phyloP scores from a whole-genome alignment of 2,797 vertebrate genomes.

The Lacerta agilis region DNA sequence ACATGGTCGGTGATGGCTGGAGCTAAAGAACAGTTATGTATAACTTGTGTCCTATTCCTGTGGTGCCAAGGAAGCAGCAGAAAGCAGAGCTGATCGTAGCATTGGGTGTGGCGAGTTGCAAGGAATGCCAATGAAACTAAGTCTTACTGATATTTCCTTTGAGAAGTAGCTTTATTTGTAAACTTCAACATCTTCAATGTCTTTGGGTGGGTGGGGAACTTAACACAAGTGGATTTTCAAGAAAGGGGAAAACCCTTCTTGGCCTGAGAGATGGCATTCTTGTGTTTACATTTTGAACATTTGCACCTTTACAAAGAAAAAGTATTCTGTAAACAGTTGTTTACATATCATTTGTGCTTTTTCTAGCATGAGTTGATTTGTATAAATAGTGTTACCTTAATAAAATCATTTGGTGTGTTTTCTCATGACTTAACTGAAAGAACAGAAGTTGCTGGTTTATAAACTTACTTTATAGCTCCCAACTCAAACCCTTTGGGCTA shows the following conservation, averaged over 20 bases:
- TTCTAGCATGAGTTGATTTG: slow-evolving; percentile 87
- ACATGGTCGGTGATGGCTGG: background rate
- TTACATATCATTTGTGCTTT: slow-evolving; percentile 85
- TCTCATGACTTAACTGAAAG: slow-evolving; percentile 9
- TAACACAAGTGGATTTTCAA: slow-evolving; percentile 53
- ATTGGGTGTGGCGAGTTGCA: slow-evolving; percentile 57
- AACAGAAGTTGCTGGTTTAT: background rate
- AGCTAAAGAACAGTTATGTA: background rate
- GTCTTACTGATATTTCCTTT: slow-evolving; percentile 48
- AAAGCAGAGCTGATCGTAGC: slow-evolving; percentile 3
- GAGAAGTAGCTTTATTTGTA: slow-evolving; percentile 55
- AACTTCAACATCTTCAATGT: slow-evolving; percentile 66
- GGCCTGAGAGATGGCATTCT: slow-evolving; percentile 69
- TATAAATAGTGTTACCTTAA: slow-evolving; percentile 82
- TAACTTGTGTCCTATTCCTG: background rate
- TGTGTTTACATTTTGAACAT: slow-evolving; percentile 83
- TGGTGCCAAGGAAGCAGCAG: slow-evolving; percentile 23
- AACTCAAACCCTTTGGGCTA: background rate
- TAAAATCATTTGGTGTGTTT: slow-evolving; percentile 69
- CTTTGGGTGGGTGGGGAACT: slow-evolving; percentile 54
- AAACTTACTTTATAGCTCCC: background rate
- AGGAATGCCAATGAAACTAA: slow-evolving; percentile 58
- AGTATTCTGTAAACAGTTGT: slow-evolving; percentile 84
- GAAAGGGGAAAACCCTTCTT: slow-evolving; percentile 52
- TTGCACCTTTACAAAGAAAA: slow-evolving; percentile 83